A percentile compares a stretch with the other conserved stretches of the same genome.
These are phyloP conservation scores for Bombus picipes DNA, from an alignment of 1,140 invertebrate genomes.

Conservation along the genomic window DNA sequence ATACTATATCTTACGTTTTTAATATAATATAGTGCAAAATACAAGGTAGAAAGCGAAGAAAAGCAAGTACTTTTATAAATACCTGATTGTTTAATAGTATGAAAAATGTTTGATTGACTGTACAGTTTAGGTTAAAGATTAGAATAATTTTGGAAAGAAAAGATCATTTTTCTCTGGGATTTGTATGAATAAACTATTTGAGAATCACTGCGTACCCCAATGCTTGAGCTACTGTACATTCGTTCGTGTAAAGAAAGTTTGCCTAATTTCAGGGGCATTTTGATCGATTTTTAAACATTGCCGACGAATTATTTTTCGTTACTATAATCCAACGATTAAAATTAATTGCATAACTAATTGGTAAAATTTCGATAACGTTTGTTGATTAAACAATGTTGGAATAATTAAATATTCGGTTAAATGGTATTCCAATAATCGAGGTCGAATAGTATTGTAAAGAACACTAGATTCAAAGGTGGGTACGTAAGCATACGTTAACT, in stretches of 20 bases:
- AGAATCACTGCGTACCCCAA: no score
- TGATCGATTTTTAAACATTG: not conserved
- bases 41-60: no score
- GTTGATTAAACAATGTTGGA: not conserved
- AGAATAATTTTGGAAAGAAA: not conserved
- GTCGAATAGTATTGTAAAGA: not conserved
- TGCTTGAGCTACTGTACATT: not conserved
- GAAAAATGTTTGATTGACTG: no score
- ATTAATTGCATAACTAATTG: not conserved
- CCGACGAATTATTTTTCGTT: not conserved
- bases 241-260: not conserved
- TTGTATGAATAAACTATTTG: no score
- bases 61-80: no score
- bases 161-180: not conserved
- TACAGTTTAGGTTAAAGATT: not conserved
- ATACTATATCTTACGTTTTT: no score
- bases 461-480: not conserved
- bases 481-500: conserved; percentile 12
- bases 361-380: not conserved
- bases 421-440: not conserved
- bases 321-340: not conserved
- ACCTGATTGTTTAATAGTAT: no score
- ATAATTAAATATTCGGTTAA: not conserved
- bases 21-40: no score
- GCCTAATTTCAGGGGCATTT: not conserved